phyloP scores from a whole-genome alignment of 2,888 invertebrate species.

The Hyalella azteca region DNA sequence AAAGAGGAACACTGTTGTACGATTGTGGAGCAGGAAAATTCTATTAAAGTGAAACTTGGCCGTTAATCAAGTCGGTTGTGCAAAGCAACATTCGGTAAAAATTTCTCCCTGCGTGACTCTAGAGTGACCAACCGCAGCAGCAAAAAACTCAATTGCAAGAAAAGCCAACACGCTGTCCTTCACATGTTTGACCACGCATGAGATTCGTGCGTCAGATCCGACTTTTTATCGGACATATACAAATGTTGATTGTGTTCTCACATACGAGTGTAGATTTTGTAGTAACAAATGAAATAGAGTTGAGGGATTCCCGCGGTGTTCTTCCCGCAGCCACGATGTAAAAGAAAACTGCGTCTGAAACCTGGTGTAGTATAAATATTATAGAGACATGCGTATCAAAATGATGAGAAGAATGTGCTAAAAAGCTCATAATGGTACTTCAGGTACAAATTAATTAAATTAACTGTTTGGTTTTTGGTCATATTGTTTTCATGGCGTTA shows the following conservation, averaged over 20 bases:
- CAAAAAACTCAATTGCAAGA: slow-evolving; percentile 27
- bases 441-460: no score
- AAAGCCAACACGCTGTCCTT: slow-evolving; percentile 36
- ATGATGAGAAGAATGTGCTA: no score
- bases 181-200: slow-evolving; percentile 35
- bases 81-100: slow-evolving; percentile 22
- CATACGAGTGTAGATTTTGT: slow-evolving; percentile 31
- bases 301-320: no score
- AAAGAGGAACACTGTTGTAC: background rate
- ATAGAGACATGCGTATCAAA: no score
- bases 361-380: no score
- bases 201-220: slow-evolving; percentile 30
- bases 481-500: no score
- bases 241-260: slow-evolving; percentile 36
- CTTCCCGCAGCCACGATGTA: no score
- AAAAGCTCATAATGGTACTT: no score
- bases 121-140: slow-evolving; percentile 17
- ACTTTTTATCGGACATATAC: slow-evolving; percentile 29
- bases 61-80: slow-evolving; percentile 33
- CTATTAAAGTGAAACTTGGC: slow-evolving; percentile 20
- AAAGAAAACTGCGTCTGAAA: no score
- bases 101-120: slow-evolving; percentile 13
- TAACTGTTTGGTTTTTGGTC: no score
- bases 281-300: slow-evolving; percentile 21
- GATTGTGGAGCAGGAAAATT: slow-evolving; percentile 29